phyloP scores from a whole-genome alignment of 2,888 invertebrate genomes.

The Plagiodera versicolora region DNA sequence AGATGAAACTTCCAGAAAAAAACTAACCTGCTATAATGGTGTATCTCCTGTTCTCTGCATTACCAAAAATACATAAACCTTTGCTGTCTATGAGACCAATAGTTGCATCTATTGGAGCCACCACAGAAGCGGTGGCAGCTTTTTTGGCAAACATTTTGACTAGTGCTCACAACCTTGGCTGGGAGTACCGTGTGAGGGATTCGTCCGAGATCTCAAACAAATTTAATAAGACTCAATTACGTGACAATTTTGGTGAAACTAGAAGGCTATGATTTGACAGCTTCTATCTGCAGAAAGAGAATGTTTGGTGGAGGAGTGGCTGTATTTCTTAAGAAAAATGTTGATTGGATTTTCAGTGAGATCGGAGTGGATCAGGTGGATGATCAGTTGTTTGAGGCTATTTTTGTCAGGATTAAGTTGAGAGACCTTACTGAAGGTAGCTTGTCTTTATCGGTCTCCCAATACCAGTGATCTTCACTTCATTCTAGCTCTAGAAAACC shows the following conservation, averaged over 20 bases:
- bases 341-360: no score
- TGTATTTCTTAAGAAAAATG: no score
- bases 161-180: conserved; percentile 2
- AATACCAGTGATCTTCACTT: neutral
- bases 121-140: neutral
- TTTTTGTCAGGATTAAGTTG: neutral
- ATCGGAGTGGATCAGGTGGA: no score
- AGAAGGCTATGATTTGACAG: no score
- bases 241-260: no score
- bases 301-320: no score
- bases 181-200: conserved; percentile 3
- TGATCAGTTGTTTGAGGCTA: conserved; percentile 1
- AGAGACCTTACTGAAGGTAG: no score
- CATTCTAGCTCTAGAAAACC: conserved; percentile 5
- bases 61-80: conserved; percentile 14
- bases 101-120: conserved; percentile 10
- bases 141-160: conserved; percentile 1
- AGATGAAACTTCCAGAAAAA: neutral
- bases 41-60: neutral
- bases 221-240: neutral
- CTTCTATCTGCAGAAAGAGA: no score
- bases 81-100: conserved; percentile 8
- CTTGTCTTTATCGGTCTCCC: neutral
- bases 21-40: conserved; percentile 2
- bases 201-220: neutral